Conservation (phyloP, 2,113 vertebrate species). For the Hypocryptadius cinnamomeus region DNA sequence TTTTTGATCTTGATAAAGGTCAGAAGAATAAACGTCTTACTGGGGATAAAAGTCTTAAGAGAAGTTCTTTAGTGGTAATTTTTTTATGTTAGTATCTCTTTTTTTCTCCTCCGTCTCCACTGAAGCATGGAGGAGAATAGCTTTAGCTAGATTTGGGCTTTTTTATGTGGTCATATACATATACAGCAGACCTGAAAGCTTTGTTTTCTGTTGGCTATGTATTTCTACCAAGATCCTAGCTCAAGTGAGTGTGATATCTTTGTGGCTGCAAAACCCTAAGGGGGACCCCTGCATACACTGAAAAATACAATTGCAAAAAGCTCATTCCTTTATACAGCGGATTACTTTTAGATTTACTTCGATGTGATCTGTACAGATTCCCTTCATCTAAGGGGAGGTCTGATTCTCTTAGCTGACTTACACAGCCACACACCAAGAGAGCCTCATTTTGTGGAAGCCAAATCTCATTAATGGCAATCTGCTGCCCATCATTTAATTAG, state of each 20-base stretch:
- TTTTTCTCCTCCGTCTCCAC: background rate
- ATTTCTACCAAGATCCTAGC: constrained; percentile 1
- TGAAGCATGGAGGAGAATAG: background rate
- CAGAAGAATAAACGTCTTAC: constrained; percentile 34
- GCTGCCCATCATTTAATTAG: constrained; percentile 62
- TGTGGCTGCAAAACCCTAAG: constrained; percentile 62
- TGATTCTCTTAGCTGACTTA: constrained; percentile 84
- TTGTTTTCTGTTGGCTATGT: background rate
- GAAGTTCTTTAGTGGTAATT: background rate
- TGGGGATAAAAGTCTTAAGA: constrained; percentile 34
- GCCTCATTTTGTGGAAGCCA: constrained; percentile 53
- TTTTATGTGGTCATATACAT: background rate
- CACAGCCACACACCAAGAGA: constrained; percentile 71
- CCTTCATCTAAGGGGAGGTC: constrained; percentile 86
- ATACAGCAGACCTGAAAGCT: constrained; percentile 8
- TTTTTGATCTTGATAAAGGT: constrained; percentile 34
- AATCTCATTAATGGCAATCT: constrained; percentile 64
- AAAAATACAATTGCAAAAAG: constrained; percentile 75
- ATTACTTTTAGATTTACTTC: constrained; percentile 84
- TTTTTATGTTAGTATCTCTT: constrained; percentile 5
- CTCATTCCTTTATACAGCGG: constrained; percentile 79
- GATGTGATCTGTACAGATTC: constrained; percentile 73
- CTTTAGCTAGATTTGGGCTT: background rate
- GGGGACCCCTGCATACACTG: constrained; percentile 76
- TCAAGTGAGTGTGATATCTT: constrained; percentile 25